These are phyloP conservation scores for Neotoma lepida DNA, from an alignment of 2,113 vertebrate genomes.

Conservation along the genomic window DNA sequence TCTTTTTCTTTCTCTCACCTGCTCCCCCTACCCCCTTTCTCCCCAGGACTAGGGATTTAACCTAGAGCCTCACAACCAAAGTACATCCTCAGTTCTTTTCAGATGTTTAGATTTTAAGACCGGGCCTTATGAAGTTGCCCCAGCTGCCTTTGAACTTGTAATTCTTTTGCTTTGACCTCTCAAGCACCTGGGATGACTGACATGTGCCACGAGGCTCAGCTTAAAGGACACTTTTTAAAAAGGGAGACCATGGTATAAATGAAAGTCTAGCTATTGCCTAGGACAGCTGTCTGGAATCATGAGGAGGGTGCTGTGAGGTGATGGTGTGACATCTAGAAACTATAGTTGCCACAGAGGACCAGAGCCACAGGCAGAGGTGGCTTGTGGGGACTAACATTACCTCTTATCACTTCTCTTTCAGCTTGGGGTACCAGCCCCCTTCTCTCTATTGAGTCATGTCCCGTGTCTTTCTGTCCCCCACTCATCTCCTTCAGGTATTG, in stretches of 20 bases:
- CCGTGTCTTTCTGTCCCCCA: accelerated
- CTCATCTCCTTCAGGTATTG: neutral
- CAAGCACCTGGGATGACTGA: neutral
- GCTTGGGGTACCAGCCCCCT: neutral
- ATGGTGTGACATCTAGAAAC: neutral
- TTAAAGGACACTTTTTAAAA: neutral
- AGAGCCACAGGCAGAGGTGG: neutral
- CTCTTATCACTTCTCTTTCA: neutral
- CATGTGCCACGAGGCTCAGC: neutral
- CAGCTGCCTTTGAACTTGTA: neutral
- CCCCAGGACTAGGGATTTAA: neutral
- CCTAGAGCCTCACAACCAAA: neutral
- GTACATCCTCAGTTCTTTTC: neutral
- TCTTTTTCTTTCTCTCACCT: neutral
- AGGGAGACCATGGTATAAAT: neutral
- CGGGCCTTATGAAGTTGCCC: neutral
- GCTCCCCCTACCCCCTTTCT: accelerated
- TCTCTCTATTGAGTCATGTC: neutral
- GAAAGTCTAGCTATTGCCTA: neutral
- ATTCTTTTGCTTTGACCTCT: neutral
- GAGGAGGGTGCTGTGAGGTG: neutral
- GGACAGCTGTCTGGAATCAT: neutral
- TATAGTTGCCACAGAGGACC: neutral
- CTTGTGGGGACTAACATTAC: accelerated
- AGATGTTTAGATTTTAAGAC: neutral